These are phyloP conservation scores for Pyrochroa serraticornis DNA, from an alignment of 2,888 invertebrate genomes.

Conservation along the genomic window DNA sequence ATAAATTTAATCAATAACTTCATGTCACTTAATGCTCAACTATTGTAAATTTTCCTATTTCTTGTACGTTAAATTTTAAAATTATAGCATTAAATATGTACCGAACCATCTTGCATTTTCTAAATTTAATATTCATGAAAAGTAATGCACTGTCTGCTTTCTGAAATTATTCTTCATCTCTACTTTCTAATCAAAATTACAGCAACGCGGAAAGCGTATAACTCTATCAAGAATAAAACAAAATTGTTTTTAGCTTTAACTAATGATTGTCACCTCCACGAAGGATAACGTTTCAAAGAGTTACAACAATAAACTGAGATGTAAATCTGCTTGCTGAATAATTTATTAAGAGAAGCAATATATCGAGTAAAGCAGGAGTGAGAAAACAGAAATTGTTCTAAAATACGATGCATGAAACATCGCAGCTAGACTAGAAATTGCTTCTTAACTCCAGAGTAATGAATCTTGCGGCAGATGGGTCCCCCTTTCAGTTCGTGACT, in stretches of 20 bases:
- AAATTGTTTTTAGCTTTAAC: too few species aligned
- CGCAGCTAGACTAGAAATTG: constrained; percentile 9
- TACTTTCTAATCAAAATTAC: too few species aligned
- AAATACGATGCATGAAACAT: constrained; percentile 8
- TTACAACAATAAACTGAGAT: too few species aligned
- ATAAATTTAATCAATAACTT: constrained; percentile 3
- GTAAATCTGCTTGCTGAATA: constrained; percentile 13
- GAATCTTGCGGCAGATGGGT: constrained; percentile 4
- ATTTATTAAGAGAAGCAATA: constrained; percentile 12
- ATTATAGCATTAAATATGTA: background rate
- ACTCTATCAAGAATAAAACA: too few species aligned
- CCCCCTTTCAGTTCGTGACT: constrained; percentile 1
- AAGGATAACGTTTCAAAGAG: too few species aligned
- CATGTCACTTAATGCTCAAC: background rate
- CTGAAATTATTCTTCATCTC: too few species aligned
- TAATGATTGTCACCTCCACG: too few species aligned
- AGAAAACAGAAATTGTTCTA: background rate
- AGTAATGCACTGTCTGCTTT: too few species aligned
- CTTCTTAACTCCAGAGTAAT: constrained; percentile 4
- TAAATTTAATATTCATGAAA: too few species aligned
- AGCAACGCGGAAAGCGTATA: too few species aligned
- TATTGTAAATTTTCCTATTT: too few species aligned
- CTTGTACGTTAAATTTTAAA: too few species aligned
- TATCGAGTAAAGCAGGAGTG: constrained; percentile 1
- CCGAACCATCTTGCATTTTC: background rate